Percentiles rank a stretch among this genome's conserved stretches.
phyloP scores from a whole-genome alignment of 2,888 invertebrate species.

The Sericinus montela region DNA sequence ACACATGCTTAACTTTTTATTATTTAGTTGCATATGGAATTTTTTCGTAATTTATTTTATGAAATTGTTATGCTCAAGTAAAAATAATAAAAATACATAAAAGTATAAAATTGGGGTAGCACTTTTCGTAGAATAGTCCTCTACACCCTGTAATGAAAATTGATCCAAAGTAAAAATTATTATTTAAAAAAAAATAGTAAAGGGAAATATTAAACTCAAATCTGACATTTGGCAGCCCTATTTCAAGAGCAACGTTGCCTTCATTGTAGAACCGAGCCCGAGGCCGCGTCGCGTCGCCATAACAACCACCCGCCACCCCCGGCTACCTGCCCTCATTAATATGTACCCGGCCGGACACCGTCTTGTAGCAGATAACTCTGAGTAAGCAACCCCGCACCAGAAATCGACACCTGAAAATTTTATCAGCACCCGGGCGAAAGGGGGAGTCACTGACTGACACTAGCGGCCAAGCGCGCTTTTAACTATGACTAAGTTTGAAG shows the following conservation, averaged over 20 bases:
- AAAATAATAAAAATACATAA: too few relatives aligned
- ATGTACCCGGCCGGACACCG: slow-evolving; percentile 68
- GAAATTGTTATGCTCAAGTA: too few relatives aligned
- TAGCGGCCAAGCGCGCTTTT: too few relatives aligned
- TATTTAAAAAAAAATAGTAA: background rate
- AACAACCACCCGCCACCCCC: slow-evolving; percentile 43
- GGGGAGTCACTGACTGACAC: too few relatives aligned
- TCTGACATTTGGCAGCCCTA: slow-evolving; percentile 22
- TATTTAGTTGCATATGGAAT: too few relatives aligned
- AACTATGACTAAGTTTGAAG: too few relatives aligned
- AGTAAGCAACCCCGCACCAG: slow-evolving; percentile 27
- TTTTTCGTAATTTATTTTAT: too few relatives aligned
- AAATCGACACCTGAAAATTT: slow-evolving; percentile 40
- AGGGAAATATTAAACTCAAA: background rate
- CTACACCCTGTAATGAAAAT: too few relatives aligned
- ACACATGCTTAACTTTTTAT: too few relatives aligned
- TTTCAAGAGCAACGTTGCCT: slow-evolving; percentile 45
- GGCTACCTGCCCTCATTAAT: slow-evolving; percentile 69
- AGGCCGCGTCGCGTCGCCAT: slow-evolving; percentile 72
- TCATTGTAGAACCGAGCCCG: slow-evolving; percentile 63
- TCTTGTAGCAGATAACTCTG: slow-evolving; percentile 47
- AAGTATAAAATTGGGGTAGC: too few relatives aligned
- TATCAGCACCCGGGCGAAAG: slow-evolving; percentile 19
- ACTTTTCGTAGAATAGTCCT: too few relatives aligned
- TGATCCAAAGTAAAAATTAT: too few relatives aligned